Evolutionary conservation across 2,888 invertebrate species (phyloP).

Genomic region (Zeuzera pyrina): DNA sequence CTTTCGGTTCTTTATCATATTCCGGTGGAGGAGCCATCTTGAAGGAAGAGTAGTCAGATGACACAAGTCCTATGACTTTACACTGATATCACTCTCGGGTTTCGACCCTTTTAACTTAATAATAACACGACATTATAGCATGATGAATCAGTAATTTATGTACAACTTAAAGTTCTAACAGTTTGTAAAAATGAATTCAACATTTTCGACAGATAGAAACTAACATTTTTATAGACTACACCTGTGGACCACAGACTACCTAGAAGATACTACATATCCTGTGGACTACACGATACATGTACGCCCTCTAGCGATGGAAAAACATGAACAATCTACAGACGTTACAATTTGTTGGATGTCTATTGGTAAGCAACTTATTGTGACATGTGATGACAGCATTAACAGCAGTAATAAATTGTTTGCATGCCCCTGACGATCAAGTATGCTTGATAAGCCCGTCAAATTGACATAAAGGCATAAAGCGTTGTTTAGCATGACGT

Average conservation of each 20-base stretch:
- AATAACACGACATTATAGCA: constrained; percentile 46
- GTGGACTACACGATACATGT: too few species aligned
- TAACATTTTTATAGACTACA: constrained; percentile 58
- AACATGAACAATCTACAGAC: too few species aligned
- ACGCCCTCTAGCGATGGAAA: too few species aligned
- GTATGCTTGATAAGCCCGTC: too few species aligned
- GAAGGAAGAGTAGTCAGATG: constrained; percentile 73
- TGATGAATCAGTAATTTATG: constrained; percentile 42
- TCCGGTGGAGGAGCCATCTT: constrained; percentile 87
- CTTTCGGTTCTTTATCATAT: constrained; percentile 83
- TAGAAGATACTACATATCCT: too few species aligned
- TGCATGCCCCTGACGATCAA: too few species aligned
- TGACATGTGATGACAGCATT: too few species aligned
- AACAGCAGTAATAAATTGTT: too few species aligned
- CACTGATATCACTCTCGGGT: constrained; percentile 57
- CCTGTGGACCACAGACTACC: constrained; percentile 19
- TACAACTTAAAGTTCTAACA: constrained; percentile 55
- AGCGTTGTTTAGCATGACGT: too few species aligned
- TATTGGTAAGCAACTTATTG: too few species aligned
- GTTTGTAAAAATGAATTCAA: constrained; percentile 53
- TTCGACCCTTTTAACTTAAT: constrained; percentile 37
- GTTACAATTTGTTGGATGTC: too few species aligned
- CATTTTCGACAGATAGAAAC: constrained; percentile 62
- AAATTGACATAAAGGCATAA: too few species aligned
- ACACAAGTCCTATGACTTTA: constrained; percentile 72